Conservation (phyloP, 2,113 vertebrate species). For the Dunckerocampus dactyliophorus region DNA sequence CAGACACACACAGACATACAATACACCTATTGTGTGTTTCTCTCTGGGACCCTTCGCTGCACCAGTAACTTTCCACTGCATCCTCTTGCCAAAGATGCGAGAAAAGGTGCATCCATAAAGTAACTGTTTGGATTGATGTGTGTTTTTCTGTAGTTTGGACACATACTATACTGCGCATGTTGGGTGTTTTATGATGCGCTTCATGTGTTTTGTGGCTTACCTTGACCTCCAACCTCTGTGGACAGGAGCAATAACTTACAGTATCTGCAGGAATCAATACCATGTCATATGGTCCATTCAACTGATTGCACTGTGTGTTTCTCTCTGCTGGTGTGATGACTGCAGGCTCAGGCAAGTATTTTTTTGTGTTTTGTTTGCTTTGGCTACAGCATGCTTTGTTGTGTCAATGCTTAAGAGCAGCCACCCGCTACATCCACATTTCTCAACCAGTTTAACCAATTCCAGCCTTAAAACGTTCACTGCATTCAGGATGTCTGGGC, state of each 20-base stretch:
- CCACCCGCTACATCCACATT: too few relatives aligned
- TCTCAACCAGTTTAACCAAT: too few relatives aligned
- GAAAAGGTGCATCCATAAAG: slow-evolving; percentile 11
- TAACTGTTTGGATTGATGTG: not conserved
- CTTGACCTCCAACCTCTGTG: slow-evolving; percentile 37
- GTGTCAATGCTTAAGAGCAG: not conserved
- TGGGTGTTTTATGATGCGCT: slow-evolving; percentile 22
- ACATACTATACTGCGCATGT: not conserved
- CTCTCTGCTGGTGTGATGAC: slow-evolving; percentile 15
- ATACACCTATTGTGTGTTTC: slow-evolving; percentile 43
- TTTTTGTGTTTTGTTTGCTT: not conserved
- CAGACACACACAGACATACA: slow-evolving; percentile 23
- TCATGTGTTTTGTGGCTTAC: slow-evolving; percentile 19
- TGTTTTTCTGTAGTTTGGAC: not conserved
- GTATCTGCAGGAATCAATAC: slow-evolving; percentile 31
- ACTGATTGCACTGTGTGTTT: slow-evolving; percentile 20
- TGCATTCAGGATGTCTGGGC: too few relatives aligned
- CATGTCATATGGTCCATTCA: not conserved
- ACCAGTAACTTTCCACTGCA: slow-evolving; percentile 56
- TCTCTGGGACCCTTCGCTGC: slow-evolving; percentile 29
- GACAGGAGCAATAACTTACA: slow-evolving; percentile 3
- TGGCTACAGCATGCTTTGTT: not conserved
- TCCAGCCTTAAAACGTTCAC: too few relatives aligned
- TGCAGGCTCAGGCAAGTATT: slow-evolving; percentile 8
- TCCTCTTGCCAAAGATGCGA: slow-evolving; percentile 8